A percentile compares a stretch with the other conserved stretches of the same genome.
phyloP scores from a whole-genome alignment of 1,140 invertebrate genomes.

The Archegozetes longisetosus region DNA sequence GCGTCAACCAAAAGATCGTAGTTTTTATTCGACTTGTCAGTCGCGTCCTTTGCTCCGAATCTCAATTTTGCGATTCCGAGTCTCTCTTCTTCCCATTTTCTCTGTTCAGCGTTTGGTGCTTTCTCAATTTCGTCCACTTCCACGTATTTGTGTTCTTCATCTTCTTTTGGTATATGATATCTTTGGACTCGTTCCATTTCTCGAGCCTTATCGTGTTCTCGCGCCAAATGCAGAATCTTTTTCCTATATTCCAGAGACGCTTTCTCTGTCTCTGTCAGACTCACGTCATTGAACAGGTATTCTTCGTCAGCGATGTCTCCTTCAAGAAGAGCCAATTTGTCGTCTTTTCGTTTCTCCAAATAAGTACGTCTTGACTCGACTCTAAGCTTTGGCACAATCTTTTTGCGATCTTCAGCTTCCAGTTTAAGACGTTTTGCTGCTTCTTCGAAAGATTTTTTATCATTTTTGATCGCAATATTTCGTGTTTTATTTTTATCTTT shows the following conservation, averaged over 20 bases:
- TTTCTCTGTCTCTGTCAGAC: conserved; percentile 68
- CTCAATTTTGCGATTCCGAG: conserved; percentile 76
- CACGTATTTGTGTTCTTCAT: conserved; percentile 41
- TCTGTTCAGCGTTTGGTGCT: conserved; percentile 77
- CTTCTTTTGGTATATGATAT: conserved; percentile 79
- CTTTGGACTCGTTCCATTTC: conserved; percentile 79
- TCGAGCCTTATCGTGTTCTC: conserved; percentile 83
- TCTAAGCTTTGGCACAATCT: conserved; percentile 68
- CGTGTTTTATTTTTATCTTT: conserved; percentile 78
- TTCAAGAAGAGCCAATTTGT: conserved; percentile 90
- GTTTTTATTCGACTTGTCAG: conserved; percentile 44
- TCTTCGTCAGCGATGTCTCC: conserved; percentile 91
- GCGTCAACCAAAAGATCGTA: conserved; percentile 89
- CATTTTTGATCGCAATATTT: conserved; percentile 52
- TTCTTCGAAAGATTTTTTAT: conserved; percentile 67
- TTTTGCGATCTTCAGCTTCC: conserved; percentile 56
- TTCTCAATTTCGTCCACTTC: conserved; percentile 76
- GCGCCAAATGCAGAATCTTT: conserved; percentile 70
- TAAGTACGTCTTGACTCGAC: conserved; percentile 84
- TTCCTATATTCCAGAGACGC: conserved; percentile 77
- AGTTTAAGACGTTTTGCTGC: conserved; percentile 78
- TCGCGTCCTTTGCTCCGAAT: conserved; percentile 82
- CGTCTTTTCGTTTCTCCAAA: conserved; percentile 83
- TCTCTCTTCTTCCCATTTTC: conserved; percentile 96
- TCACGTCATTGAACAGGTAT: conserved; percentile 73